Evolutionary conservation across 2,888 invertebrate species (phyloP).

Genomic region (Flexamia atlantica): DNA sequence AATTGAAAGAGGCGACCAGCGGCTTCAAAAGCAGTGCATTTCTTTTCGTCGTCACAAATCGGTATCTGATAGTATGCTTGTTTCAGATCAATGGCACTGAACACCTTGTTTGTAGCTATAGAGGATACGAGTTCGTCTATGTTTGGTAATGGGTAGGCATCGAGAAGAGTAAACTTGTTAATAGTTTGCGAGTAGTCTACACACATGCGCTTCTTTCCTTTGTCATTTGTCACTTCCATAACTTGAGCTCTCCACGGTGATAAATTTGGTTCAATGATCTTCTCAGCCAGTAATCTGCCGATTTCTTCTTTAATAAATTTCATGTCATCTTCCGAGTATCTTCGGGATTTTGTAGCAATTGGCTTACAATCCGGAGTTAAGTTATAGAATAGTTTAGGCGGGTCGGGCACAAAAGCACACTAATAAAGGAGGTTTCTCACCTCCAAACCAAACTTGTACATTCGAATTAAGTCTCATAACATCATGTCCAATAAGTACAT

Average conservation of each 20-base stretch:
- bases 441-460: constrained; percentile 21
- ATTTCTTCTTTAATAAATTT: not conserved
- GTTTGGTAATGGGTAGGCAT: constrained; percentile 65
- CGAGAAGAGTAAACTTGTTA: constrained; percentile 13
- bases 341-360: constrained; percentile 41
- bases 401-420: constrained; percentile 9
- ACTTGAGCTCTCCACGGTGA: constrained; percentile 56
- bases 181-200: constrained; percentile 6
- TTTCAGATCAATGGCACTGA: constrained; percentile 64
- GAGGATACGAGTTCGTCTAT: constrained; percentile 64
- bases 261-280: constrained; percentile 30
- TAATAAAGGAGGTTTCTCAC: constrained; percentile 16
- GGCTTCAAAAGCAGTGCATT: constrained; percentile 66
- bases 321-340: constrained; percentile 17
- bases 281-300: constrained; percentile 19
- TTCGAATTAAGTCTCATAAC: constrained; percentile 37
- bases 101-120: constrained; percentile 63
- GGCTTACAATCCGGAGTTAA: constrained; percentile 20
- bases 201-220: not conserved
- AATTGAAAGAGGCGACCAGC: constrained; percentile 64
- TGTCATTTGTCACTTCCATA: not conserved
- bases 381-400: not conserved
- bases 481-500: constrained; percentile 56
- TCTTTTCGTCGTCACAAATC: constrained; percentile 58
- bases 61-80: constrained; percentile 66